Base-by-base conservation (phyloP, 1,140 invertebrate species). In the Episyrphus balteatus region DNA sequence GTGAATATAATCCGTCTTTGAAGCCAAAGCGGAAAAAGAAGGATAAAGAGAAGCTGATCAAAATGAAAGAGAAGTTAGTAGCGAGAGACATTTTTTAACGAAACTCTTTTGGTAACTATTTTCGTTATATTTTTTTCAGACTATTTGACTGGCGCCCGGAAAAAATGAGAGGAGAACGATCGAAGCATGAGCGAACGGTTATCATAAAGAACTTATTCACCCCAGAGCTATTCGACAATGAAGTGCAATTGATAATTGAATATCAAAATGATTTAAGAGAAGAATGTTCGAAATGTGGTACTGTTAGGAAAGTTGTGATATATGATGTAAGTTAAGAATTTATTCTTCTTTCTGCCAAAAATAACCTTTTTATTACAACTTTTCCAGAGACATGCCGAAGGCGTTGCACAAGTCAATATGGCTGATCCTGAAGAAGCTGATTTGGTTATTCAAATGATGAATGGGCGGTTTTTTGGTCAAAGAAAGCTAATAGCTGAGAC, bases 71-170 rank as follows among this genome's bases (percentile, higher is more conserved):
- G 64, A 96, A 93, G 80, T 88, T 67, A 73, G 74, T 69, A 21
- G n/a, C 14, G 7, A 30, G 1, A 42, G n/a, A 17, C 10, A 17
- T 19, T 3, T 42, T 42, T 6, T 17, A 42, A 42, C 3, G 7
- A 14, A 36, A 19, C 21, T 37, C 17, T 42, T 33, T 2, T 26
- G 34, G 7, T 41, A 32, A 26, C 26, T 38, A 8, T n/a, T n/a
- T n/a, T n/a, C n/a, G n/a, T 39, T 44, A 30, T 47, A 6, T 13
- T 9, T 40, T 31, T n/a, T 7, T 2, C 17, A 88, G 85, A 62
- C 70, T 98, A 32, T 92, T 99, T 63, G 92, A 92, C 65, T 99
- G 96, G 96, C 75, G 87, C 55, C 93, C 94, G 3, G 93, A 98
- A 51, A 91, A 91, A 68, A 73, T 88, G 56, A 70, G 81, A 21